phyloP scores from a whole-genome alignment of 2,113 vertebrate genomes.

The Psilopsiagon aurifrons region DNA sequence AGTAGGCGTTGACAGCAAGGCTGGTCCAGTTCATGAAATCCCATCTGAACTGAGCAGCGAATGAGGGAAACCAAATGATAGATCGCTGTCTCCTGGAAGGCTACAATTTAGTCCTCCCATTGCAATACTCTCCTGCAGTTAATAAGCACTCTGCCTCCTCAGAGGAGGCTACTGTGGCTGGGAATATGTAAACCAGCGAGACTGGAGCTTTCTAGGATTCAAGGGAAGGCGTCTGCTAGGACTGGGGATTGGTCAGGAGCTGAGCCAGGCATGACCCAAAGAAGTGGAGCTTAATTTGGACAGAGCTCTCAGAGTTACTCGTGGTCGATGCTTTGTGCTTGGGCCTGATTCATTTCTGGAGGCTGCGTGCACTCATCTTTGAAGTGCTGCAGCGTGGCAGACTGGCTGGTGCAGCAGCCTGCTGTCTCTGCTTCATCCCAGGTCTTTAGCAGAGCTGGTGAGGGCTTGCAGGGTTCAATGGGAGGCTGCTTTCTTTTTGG shows the following conservation, averaged over 20 bases:
- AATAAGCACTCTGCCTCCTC: conserved; percentile 52
- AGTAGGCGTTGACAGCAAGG: not conserved
- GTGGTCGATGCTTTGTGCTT: not conserved
- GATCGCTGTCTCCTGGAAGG: not conserved
- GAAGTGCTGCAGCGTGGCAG: not conserved
- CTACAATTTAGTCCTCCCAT: conserved; percentile 32
- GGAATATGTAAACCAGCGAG: not conserved
- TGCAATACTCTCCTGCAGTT: conserved; percentile 28
- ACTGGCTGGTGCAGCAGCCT: not conserved
- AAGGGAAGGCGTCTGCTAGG: not conserved
- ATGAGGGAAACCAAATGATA: not conserved
- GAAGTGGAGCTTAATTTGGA: not conserved
- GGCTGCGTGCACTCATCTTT: not conserved
- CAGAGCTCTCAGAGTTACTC: not conserved
- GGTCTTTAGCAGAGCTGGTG: not conserved
- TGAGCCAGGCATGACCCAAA: not conserved
- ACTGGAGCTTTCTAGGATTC: conserved; percentile 52
- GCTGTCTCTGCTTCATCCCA: not conserved
- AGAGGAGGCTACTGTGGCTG: conserved; percentile 17
- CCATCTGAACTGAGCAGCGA: not conserved
- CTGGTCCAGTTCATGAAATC: not conserved
- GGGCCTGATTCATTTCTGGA: not conserved
- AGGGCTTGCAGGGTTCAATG: not conserved
- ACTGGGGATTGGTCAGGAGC: not conserved
- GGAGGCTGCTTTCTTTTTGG: not conserved